Base-by-base conservation (phyloP, 2,113 vertebrate genomes). In the Sminthopsis crassicaudata region DNA sequence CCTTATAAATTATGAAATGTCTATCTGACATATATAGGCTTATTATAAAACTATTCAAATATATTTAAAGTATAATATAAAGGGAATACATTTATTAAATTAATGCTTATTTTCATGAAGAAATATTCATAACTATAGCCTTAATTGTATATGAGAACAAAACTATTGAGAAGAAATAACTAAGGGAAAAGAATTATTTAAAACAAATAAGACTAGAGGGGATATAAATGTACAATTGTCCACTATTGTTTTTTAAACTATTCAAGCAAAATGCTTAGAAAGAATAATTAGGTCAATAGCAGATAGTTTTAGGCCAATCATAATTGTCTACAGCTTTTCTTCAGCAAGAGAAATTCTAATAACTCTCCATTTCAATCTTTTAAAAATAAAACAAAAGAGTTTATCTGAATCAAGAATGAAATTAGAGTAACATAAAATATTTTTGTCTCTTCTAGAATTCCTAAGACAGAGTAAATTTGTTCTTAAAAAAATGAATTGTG, bases 221-320 rank as follows among this genome's bases (percentile, higher is more conserved):
- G 96, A 57, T 52, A 92, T 67, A 95, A 95, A 88, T 48, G 2
- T 25, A n/a, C 94, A 96, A 67, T 88, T 91, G 23, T 5, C 90
- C 89, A 88, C 26, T 84, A 89, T 22, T 25, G 76, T 92, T 60
- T 48, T 50, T 11, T 46, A 27, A 3, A 4, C 24, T 67, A 60
- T 16, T 25, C 25, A 91, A 42, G 90, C 67, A 57, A 67, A 96
- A 95, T 93, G 93, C 94, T 60, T 94, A 96, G 95, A 91, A 90
- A 92, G 30, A 36, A 89, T 16, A 89, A 19, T 51, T 92, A 23
- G 2, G 1, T 36, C 92, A 90, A 91, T 90, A 27, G 92, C 7
- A 84, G 24, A 67, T 53, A 5, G 60, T 90, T 89, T 89, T 42
- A 92, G 92, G n/a, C 36, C 0, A 27, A 92, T 26, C 8, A 91